Conservation (phyloP, 2,888 invertebrate species). For the Watsonalla cultraria region DNA sequence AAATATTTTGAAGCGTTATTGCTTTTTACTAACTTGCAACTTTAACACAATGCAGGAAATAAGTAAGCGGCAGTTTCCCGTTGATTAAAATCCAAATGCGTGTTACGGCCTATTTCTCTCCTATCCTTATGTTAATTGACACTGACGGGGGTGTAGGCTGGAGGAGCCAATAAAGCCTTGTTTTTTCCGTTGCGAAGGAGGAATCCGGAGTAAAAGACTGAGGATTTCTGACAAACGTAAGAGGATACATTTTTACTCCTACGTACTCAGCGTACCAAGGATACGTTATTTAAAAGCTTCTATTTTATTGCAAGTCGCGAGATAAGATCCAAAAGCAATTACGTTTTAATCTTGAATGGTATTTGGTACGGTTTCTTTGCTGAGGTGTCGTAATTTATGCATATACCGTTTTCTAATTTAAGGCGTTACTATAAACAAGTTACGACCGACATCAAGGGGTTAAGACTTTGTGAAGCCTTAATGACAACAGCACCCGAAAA, state of each 20-base stretch:
- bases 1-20: too few species aligned
- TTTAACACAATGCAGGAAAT: neutral
- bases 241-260: conserved; percentile 15
- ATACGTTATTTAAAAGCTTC: conserved; percentile 20
- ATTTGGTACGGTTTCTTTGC: conserved; percentile 33
- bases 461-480: conserved; percentile 60
- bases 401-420: conserved; percentile 58
- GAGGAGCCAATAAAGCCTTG: conserved; percentile 38
- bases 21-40: too few species aligned
- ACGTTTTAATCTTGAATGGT: conserved; percentile 35
- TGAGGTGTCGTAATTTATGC: conserved; percentile 39
- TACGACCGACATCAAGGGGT: conserved; percentile 68
- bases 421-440: conserved; percentile 68
- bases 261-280: conserved; percentile 14
- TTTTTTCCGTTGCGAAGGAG: conserved; percentile 27
- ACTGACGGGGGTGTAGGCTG: conserved; percentile 56
- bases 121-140: conserved; percentile 56
- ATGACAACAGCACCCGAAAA: conserved; percentile 65
- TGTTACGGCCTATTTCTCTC: neutral
- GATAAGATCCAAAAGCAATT: conserved; percentile 32
- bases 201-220: conserved; percentile 28
- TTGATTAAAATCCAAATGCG: neutral
- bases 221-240: conserved; percentile 14
- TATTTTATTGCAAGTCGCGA: conserved; percentile 19
- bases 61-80: neutral